phyloP scores from a whole-genome alignment of 2,797 vertebrate species.

The Botia almorhae region DNA sequence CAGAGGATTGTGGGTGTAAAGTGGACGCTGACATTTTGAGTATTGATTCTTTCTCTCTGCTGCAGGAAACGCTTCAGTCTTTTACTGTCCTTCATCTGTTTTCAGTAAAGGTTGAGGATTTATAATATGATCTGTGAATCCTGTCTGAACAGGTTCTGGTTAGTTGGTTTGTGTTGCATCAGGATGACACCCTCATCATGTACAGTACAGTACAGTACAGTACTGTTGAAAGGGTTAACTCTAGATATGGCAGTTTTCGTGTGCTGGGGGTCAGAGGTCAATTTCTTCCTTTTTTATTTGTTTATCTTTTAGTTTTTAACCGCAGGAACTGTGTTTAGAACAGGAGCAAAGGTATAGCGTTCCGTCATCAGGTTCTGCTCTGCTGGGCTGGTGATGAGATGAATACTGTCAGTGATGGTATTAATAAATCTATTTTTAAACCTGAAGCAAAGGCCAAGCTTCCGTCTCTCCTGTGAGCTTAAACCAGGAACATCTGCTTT shows the following conservation, averaged over 20 bases:
- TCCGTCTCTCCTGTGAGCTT: slow-evolving; percentile 43
- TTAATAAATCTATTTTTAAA: slow-evolving; percentile 79
- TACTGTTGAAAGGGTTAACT: too few relatives aligned
- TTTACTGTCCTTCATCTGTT: too few relatives aligned
- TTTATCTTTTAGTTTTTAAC: neutral
- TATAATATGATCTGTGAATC: too few relatives aligned
- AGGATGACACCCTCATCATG: too few relatives aligned
- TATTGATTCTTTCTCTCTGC: slow-evolving; percentile 52
- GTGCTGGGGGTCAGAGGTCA: too few relatives aligned
- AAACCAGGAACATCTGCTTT: slow-evolving; percentile 60
- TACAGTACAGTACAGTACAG: too few relatives aligned
- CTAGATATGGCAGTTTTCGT: too few relatives aligned
- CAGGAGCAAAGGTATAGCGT: slow-evolving; percentile 50
- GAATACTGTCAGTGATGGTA: slow-evolving; percentile 72
- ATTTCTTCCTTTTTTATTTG: too few relatives aligned
- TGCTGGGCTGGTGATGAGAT: slow-evolving; percentile 69
- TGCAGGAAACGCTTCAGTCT: too few relatives aligned
- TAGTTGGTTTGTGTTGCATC: too few relatives aligned
- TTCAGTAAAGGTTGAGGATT: too few relatives aligned
- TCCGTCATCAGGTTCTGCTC: slow-evolving; percentile 50
- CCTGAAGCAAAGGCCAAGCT: slow-evolving; percentile 63
- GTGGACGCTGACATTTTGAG: slow-evolving; percentile 66
- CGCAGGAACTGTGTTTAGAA: slow-evolving; percentile 60
- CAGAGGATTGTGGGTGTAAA: slow-evolving; percentile 11
- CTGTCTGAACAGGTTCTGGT: too few relatives aligned